A percentile compares a stretch with the other conserved stretches of the same genome.
Conservation (phyloP, 1,140 invertebrate species). For the Drosophila erecta region DNA sequence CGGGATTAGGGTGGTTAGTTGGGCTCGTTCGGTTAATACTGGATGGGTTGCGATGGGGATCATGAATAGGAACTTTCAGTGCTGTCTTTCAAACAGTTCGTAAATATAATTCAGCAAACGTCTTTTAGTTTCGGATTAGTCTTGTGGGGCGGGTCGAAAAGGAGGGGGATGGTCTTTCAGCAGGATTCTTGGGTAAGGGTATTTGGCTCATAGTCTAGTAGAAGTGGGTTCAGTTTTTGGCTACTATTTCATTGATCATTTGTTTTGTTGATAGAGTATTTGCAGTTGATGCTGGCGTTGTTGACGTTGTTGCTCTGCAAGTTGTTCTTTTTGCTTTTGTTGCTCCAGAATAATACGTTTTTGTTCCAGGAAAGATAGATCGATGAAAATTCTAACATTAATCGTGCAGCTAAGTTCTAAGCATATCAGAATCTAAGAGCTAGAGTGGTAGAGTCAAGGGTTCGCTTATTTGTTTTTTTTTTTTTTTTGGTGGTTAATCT, state of each 20-base stretch:
- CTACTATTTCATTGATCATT: slow-evolving; percentile 56
- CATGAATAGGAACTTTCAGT: slow-evolving; percentile 58
- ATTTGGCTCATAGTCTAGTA: slow-evolving; percentile 32
- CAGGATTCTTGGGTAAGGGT: slow-evolving; percentile 1
- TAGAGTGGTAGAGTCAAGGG: slow-evolving; percentile 43
- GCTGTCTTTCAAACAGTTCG: slow-evolving; percentile 57
- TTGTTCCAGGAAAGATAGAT: slow-evolving; percentile 92
- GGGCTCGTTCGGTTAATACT: slow-evolving; percentile 32
- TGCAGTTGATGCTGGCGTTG: slow-evolving; percentile 78
- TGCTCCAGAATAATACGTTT: slow-evolving; percentile 88
- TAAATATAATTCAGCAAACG: slow-evolving; percentile 61
- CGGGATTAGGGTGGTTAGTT: slow-evolving; percentile 33
- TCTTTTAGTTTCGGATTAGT: slow-evolving; percentile 58
- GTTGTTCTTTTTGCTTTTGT: slow-evolving; percentile 85
- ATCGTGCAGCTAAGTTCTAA: slow-evolving; percentile 84
- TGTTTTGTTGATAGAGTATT: slow-evolving; percentile 78
- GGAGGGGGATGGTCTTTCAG: slow-evolving; percentile 15
- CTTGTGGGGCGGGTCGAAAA: slow-evolving; percentile 14
- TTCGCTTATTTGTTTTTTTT: slow-evolving; percentile 14
- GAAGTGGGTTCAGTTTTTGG: slow-evolving; percentile 29
- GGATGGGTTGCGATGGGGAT: slow-evolving; percentile 9
- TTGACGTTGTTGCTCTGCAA: slow-evolving; percentile 79
- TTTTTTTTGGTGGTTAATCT: slow-evolving; percentile 3
- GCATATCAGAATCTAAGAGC: slow-evolving; percentile 54
- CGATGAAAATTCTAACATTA: slow-evolving; percentile 89